Evolutionary conservation across 2,113 vertebrate species (phyloP), one percentile per base, ranked within the genome.

Genomic region (Hemichromis elongatus): DNA sequence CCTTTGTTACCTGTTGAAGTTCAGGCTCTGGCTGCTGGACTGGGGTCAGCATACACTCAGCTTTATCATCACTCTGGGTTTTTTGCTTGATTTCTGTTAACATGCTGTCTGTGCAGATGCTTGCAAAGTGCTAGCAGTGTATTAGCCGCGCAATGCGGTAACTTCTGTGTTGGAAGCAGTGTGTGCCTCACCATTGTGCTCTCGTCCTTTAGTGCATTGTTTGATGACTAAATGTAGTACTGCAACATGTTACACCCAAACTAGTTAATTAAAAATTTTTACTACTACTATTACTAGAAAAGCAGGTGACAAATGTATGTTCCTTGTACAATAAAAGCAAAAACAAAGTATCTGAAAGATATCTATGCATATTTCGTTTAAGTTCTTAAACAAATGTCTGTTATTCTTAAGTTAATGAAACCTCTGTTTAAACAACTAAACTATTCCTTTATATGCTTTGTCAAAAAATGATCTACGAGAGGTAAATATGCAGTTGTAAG

Each of bases 211-310:
- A 0, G 2, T 61, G 30, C 30, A n/a, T 61, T 0, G 4, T 37
- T 21, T 66, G 59, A 66, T 21, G 6, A 66, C 10, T 63, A 35
- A 1, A 35, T 63, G n/a, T 63, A 3, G 59, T 63, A 2, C 59
- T 0, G 59, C n/a, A n/a, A 63, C 0, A 2, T 35, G 2, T 35
- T 63, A 63, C 10, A 63, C 30, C 18, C 59, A n/a, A n/a, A n/a
- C n/a, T n/a, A n/a, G n/a, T n/a, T n/a, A n/a, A n/a, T n/a, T n/a
- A n/a, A n/a, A n/a, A n/a, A n/a, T n/a, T n/a, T n/a, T n/a, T n/a
- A n/a, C n/a, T n/a, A n/a, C n/a, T n/a, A n/a, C n/a, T n/a, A n/a
- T n/a, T n/a, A n/a, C n/a, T n/a, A n/a, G n/a, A n/a, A n/a, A n/a
- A n/a, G n/a, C n/a, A n/a, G n/a, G n/a, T n/a, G n/a, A n/a, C n/a